Evolutionary conservation across 2,113 vertebrate species (phyloP), one percentile per base, ranked within the genome.

Genomic region (Manacus vitellinus): DNA sequence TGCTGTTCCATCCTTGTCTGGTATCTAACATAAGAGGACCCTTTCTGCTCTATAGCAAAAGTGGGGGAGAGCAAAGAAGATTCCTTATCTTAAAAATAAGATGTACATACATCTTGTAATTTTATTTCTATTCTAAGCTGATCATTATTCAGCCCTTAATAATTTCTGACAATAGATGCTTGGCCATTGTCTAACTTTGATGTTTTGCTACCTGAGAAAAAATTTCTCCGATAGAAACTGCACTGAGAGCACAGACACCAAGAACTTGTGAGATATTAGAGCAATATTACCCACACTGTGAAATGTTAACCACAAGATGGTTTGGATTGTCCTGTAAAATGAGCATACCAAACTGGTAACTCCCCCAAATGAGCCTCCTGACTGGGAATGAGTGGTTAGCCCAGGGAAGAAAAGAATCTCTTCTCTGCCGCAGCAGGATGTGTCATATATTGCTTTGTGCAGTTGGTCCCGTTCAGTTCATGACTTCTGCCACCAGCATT

Each of bases 401-500:
- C 33, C 24, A 46, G 27, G 17, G 44, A 68, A 88, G 68, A 31
- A 82, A 70, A 76, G 56, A 73, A 43, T 25, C 1, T 23, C 25
- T 55, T n/a, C 33, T 22, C 37, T 79, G 56, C 9, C 9, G 1
- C 88, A 91, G 80, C 49, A 79, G 73, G 66, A 5, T 39, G 25
- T 41, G 66, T 51, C 30, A 39, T 39, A 75, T 15, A 4, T 58
- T 85, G 37, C 70, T 87, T 78, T 0, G 0, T 93, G 81, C 82
- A 71, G 55, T 88, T 59, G 52, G 77, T 81, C 4, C 19, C 43
- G 8, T 35, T 70, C 44, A 54, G 90, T 81, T 91, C 81, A 74
- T 28, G 89, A 90, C 92, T 97, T 90, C 81, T 82, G 75, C 89
- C 85, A 95, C 70, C 15, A 83, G 88, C 85, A 68, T 75, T 96